Conservation (phyloP, 2,113 vertebrate genomes). For the Fulica atra region DNA sequence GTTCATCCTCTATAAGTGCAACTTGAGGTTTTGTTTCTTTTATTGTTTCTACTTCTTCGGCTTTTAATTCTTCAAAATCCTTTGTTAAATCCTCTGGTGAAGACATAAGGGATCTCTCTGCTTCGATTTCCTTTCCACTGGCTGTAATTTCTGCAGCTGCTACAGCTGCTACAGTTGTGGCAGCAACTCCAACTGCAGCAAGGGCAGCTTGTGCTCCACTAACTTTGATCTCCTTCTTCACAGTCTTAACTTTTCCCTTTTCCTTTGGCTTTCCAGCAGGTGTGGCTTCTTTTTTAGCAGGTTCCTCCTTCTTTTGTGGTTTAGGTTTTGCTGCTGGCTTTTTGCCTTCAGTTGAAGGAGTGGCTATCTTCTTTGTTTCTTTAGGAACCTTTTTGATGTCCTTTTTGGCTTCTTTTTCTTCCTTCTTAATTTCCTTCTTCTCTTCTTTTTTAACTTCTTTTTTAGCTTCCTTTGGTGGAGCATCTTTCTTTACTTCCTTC, state of each 20-base stretch:
- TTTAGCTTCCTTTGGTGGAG: conserved; percentile 80
- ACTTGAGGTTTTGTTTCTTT: conserved; percentile 76
- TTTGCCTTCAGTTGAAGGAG: conserved; percentile 77
- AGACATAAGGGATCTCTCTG: conserved; percentile 89
- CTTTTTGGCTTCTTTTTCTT: conserved; percentile 89
- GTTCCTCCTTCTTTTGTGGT: conserved; percentile 85
- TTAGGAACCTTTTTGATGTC: conserved; percentile 84
- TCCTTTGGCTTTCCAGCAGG: conserved; percentile 84
- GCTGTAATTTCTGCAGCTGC: conserved; percentile 47
- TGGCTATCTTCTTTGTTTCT: conserved; percentile 83
- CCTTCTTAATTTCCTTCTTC: conserved; percentile 88
- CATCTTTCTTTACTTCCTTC: conserved; percentile 84
- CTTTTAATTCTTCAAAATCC: conserved; percentile 91
- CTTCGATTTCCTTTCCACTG: conserved; percentile 77
- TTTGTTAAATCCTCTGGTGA: conserved; percentile 96
- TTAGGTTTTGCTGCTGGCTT: conserved; percentile 86
- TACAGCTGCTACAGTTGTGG: neutral
- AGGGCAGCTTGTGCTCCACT: conserved; percentile 61
- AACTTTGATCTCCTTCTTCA: conserved; percentile 85
- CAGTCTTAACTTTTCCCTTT: conserved; percentile 83
- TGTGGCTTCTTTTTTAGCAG: conserved; percentile 80
- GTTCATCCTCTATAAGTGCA: conserved; percentile 68
- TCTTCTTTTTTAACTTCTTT: conserved; percentile 83
- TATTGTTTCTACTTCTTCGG: conserved; percentile 81
- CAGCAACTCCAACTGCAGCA: conserved; percentile 23